Conservation (phyloP, 2,888 invertebrate genomes). For the Drosophila borborema region DNA sequence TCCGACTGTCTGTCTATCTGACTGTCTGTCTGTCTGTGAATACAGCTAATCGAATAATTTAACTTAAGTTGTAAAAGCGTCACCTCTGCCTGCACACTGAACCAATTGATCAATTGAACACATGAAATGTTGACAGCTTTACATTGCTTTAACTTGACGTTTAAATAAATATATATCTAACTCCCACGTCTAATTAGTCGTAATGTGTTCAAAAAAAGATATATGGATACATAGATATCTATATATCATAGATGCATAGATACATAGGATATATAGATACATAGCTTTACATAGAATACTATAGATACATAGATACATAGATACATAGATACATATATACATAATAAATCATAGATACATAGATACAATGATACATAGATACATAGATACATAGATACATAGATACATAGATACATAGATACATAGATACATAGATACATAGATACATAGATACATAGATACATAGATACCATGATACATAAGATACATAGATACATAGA, state of each 20-base stretch:
- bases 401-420: not conserved
- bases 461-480: too few relatives aligned
- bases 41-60: conserved; percentile 70
- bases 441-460: too few relatives aligned
- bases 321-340: not conserved
- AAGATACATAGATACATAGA: too few relatives aligned
- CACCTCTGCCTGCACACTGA: conserved; percentile 19
- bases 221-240: not conserved
- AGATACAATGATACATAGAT: too few relatives aligned
- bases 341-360: not conserved
- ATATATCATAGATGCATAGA: conserved; percentile 1
- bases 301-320: not conserved
- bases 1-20: not conserved
- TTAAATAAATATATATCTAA: not conserved
- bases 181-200: not conserved
- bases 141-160: conserved; percentile 10
- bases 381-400: not conserved
- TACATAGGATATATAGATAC: not conserved
- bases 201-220: not conserved
- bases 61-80: conserved; percentile 44
- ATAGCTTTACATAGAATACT: too few relatives aligned
- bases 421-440: not conserved
- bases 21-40: conserved; percentile 5
- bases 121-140: conserved; percentile 4
- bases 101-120: conserved; percentile 22